phyloP scores from a whole-genome alignment of 92 coral and sea anemone species.

The Porites lobata region DNA sequence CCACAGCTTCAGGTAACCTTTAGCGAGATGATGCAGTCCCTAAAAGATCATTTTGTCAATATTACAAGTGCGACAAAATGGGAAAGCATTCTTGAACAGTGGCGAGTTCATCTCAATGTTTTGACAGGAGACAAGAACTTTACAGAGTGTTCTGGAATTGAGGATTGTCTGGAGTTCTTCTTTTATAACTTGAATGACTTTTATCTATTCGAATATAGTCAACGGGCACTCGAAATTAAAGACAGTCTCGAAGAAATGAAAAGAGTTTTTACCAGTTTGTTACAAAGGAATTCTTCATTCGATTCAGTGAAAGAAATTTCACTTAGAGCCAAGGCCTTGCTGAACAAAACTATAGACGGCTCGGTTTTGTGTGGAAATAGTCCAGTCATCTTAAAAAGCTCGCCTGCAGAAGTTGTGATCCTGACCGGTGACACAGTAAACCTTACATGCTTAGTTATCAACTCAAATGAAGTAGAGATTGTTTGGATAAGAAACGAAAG shows the following conservation, averaged over 20 bases:
- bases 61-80: constrained; percentile 21
- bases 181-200: constrained; percentile 40
- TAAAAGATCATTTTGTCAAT: too few relatives aligned
- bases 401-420: constrained; percentile 33
- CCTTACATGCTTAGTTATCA: constrained; percentile 42
- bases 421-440: constrained; percentile 16
- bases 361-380: constrained; percentile 47
- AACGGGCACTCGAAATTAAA: constrained; percentile 25
- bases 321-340: too few relatives aligned
- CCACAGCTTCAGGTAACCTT: too few relatives aligned
- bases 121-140: constrained; percentile 27
- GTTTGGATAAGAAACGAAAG: constrained; percentile 56
- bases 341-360: too few relatives aligned
- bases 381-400: constrained; percentile 35
- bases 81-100: constrained; percentile 15
- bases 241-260: too few relatives aligned
- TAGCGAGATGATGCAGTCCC: constrained; percentile 10
- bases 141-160: constrained; percentile 50
- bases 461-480: constrained; percentile 27
- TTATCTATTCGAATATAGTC: constrained; percentile 45
- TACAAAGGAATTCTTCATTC: too few relatives aligned
- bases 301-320: too few relatives aligned
- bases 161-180: constrained; percentile 55
- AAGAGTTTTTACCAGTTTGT: too few relatives aligned
- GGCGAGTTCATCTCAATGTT: constrained; percentile 39